Conservation (phyloP, 2,888 invertebrate species). For the Emmelina monodactyla region DNA sequence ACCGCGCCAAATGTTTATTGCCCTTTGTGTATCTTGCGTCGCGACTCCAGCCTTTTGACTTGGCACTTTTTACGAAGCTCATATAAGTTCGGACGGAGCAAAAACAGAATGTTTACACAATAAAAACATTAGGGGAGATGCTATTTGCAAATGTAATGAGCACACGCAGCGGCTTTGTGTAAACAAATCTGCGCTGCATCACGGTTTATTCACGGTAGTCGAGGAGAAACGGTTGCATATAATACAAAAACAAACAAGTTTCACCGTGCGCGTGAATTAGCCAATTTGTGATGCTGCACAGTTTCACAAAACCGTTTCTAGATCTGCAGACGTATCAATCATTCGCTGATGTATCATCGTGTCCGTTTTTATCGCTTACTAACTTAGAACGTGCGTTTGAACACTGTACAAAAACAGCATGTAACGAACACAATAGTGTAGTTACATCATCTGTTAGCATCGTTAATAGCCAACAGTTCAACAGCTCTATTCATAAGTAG, state of each 20-base stretch:
- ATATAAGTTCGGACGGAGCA: constrained; percentile 24
- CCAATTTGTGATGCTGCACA: constrained; percentile 48
- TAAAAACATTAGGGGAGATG: too few species aligned
- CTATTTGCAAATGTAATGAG: constrained; percentile 23
- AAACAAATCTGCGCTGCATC: constrained; percentile 20
- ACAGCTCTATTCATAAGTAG: too few species aligned
- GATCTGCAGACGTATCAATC: constrained; percentile 53
- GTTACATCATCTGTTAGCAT: too few species aligned
- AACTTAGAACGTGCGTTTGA: too few species aligned
- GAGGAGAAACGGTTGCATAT: constrained; percentile 32
- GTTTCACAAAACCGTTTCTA: constrained; percentile 38
- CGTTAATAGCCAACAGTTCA: too few species aligned
- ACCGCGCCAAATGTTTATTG: constrained; percentile 59
- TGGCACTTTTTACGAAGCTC: constrained; percentile 60
- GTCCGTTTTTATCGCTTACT: too few species aligned
- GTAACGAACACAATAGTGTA: too few species aligned
- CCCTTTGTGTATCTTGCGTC: constrained; percentile 59
- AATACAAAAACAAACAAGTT: constrained; percentile 40
- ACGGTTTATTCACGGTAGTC: constrained; percentile 23
- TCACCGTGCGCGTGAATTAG: constrained; percentile 39
- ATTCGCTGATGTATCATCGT: too few species aligned
- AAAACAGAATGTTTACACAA: too few species aligned
- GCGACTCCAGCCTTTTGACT: constrained; percentile 61
- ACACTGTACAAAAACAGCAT: too few species aligned
- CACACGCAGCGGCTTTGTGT: constrained; percentile 20